phyloP scores from a whole-genome alignment of 2,888 invertebrate genomes.

The Cheilosia vulpina region DNA sequence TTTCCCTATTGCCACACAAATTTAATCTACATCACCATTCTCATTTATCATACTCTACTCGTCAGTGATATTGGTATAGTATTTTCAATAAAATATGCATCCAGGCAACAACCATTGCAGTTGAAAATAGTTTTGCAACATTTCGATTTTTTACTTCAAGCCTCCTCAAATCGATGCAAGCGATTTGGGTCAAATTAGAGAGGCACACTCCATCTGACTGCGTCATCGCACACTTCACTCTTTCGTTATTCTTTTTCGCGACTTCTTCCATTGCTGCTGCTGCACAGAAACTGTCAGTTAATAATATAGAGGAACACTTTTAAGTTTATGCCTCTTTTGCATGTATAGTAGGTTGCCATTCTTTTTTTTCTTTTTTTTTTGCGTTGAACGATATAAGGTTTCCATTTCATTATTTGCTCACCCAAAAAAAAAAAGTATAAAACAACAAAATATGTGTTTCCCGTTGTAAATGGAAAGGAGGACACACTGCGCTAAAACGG shows the following conservation, averaged over 20 bases:
- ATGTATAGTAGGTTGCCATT: slow-evolving; percentile 49
- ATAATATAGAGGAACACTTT: slow-evolving; percentile 30
- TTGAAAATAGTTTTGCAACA: slow-evolving; percentile 9
- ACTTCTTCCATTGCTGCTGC: slow-evolving; percentile 10
- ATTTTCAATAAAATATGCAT: slow-evolving; percentile 6
- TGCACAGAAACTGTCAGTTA: slow-evolving; percentile 48
- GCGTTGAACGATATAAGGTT: slow-evolving; percentile 53
- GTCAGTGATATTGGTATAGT: background rate
- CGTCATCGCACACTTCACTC: slow-evolving; percentile 50
- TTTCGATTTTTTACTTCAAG: slow-evolving; percentile 9
- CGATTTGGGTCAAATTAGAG: slow-evolving; percentile 74
- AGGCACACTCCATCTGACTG: slow-evolving; percentile 43
- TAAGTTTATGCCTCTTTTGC: slow-evolving; percentile 55
- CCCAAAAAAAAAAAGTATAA: slow-evolving; percentile 1
- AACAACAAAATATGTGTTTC: background rate
- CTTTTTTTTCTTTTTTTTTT: slow-evolving; percentile 38
- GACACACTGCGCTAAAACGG: slow-evolving; percentile 22
- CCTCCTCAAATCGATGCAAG: slow-evolving; percentile 54
- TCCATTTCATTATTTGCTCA: slow-evolving; percentile 63
- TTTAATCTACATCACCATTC: slow-evolving; percentile 6
- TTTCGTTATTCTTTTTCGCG: slow-evolving; percentile 20
- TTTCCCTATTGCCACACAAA: background rate
- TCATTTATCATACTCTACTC: background rate
- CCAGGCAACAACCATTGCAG: background rate
- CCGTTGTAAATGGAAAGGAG: slow-evolving; percentile 41